Evolutionary conservation across 2,113 vertebrate species (phyloP).

Genomic region (Cheilinus undulatus): DNA sequence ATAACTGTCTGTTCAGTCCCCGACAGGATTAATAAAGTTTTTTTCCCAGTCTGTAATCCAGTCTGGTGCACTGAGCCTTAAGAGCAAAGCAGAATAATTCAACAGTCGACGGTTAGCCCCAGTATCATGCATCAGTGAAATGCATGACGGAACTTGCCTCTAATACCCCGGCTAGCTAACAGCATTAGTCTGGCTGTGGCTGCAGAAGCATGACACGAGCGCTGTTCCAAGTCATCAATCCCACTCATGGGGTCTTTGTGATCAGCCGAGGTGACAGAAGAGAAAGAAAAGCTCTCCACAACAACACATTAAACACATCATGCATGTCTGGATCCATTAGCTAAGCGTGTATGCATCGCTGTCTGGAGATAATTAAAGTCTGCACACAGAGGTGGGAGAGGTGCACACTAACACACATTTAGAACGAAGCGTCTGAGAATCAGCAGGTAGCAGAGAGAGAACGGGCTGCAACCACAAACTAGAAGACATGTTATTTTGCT

Average conservation of each 20-base stretch:
- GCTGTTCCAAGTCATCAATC: slow-evolving; percentile 53
- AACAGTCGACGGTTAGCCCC: slow-evolving; percentile 24
- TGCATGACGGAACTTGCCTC: slow-evolving; percentile 44
- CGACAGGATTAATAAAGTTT: slow-evolving; percentile 39
- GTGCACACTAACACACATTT: background rate
- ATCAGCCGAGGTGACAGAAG: slow-evolving; percentile 9
- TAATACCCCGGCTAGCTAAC: slow-evolving; percentile 50
- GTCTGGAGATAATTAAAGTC: slow-evolving; percentile 40
- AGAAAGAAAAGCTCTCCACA: slow-evolving; percentile 11
- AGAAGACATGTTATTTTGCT: background rate
- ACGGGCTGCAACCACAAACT: background rate
- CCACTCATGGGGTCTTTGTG: slow-evolving; percentile 33
- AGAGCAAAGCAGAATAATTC: slow-evolving; percentile 47
- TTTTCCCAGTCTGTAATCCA: slow-evolving; percentile 49
- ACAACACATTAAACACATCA: slow-evolving; percentile 39
- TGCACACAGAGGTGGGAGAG: background rate
- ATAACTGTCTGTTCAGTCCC: slow-evolving; percentile 19
- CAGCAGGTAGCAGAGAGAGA: background rate
- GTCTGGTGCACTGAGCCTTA: slow-evolving; percentile 42
- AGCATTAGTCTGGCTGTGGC: slow-evolving; percentile 52
- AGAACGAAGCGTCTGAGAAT: background rate
- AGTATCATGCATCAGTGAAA: slow-evolving; percentile 33
- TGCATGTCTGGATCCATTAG: slow-evolving; percentile 47
- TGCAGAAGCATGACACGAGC: slow-evolving; percentile 44
- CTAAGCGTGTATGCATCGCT: slow-evolving; percentile 14